These are phyloP conservation scores for Syrista parreyssii DNA, from an alignment of 2,888 invertebrate species.

Conservation along the genomic window DNA sequence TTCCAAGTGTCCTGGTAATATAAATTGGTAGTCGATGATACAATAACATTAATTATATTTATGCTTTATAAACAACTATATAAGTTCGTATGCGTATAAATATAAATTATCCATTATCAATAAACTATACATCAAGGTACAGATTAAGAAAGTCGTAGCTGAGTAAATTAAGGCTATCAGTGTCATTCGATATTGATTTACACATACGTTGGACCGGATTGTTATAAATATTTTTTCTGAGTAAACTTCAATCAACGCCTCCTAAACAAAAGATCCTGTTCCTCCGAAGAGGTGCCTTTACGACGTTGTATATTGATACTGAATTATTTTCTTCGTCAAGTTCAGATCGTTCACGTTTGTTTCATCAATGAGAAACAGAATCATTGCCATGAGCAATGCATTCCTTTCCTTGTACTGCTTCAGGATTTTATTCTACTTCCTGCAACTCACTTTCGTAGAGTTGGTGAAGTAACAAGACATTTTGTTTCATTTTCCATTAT, in stretches of 20 bases:
- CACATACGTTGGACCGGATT: not conserved
- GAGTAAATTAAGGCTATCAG: not conserved
- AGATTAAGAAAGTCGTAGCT: not conserved
- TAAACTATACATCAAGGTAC: not conserved
- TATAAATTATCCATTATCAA: slow-evolving; percentile 10
- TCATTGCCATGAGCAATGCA: slow-evolving; percentile 45
- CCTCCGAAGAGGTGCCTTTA: no score
- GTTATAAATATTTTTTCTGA: not conserved
- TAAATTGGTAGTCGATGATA: not conserved
- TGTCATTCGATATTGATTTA: not conserved
- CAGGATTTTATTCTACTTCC: slow-evolving; percentile 30
- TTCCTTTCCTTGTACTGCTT: slow-evolving; percentile 31
- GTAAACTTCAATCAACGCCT: not conserved
- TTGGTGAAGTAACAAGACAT: slow-evolving; percentile 14
- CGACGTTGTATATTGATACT: not conserved
- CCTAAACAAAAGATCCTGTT: no score
- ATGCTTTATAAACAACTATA: slow-evolving; percentile 25
- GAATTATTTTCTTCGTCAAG: not conserved
- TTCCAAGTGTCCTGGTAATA: not conserved
- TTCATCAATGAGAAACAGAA: slow-evolving; percentile 27
- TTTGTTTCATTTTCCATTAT: slow-evolving; percentile 17
- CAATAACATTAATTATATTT: slow-evolving; percentile 28
- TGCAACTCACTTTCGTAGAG: slow-evolving; percentile 36
- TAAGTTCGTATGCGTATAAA: slow-evolving; percentile 9
- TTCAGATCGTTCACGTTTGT: not conserved